A percentile compares a stretch with the other conserved stretches of the same genome.
phyloP scores from a whole-genome alignment of 1,140 invertebrate genomes.

The Drosophila trapezifrons region DNA sequence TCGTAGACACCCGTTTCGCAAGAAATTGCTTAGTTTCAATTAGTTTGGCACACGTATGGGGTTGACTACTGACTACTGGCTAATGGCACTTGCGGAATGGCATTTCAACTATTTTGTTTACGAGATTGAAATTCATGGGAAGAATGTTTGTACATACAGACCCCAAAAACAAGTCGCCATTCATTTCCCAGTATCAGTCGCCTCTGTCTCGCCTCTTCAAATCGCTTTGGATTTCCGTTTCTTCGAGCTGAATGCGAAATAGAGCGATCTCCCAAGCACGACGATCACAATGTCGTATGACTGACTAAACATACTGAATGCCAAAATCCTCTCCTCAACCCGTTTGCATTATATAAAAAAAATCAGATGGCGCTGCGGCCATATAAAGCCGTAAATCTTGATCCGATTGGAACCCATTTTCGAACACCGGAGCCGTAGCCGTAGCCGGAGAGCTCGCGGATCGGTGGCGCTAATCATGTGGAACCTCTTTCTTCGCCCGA shows the following conservation, averaged over 20 bases:
- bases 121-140: conserved; percentile 34
- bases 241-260: conserved; percentile 36
- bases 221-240: conserved; percentile 32
- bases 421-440: neutral
- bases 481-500: conserved; percentile 36
- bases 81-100: conserved; percentile 21
- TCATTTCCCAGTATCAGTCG: conserved; percentile 71
- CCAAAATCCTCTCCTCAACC: conserved; percentile 36
- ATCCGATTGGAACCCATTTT: conserved; percentile 52
- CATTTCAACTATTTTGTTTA: conserved; percentile 64
- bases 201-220: neutral
- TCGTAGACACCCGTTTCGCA: conserved; percentile 24
- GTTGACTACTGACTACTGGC: conserved; percentile 5
- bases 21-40: conserved; percentile 56
- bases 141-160: conserved; percentile 58
- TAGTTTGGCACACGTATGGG: conserved; percentile 7
- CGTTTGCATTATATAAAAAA: conserved; percentile 65
- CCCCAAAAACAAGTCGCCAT: conserved; percentile 76
- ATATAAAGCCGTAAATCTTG: conserved; percentile 60
- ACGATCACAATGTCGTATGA: conserved; percentile 22
- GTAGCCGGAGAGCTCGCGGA: conserved; percentile 1
- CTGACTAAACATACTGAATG: conserved; percentile 36
- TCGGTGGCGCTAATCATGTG: conserved; percentile 64
- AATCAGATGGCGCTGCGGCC: conserved; percentile 56
- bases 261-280: conserved; percentile 2